Evolutionary conservation across 1,140 invertebrate genomes (phyloP).

Genomic region (Augochlora pura): DNA sequence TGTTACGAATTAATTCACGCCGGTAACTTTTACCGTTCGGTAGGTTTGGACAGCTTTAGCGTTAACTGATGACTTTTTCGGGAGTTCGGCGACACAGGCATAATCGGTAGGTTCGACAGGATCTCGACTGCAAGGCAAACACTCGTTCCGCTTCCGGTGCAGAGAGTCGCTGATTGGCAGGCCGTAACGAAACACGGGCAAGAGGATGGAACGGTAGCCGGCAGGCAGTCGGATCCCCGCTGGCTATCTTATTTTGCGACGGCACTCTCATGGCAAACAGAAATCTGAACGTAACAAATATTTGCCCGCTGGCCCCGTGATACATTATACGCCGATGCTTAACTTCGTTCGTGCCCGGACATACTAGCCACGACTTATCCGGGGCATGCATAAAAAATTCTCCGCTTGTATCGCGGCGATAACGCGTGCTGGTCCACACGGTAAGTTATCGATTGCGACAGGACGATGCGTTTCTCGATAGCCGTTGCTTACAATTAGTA

Average conservation of each 20-base stretch:
- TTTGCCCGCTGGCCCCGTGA: constrained; percentile 32
- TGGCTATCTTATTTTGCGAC: constrained; percentile 44
- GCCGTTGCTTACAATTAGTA: not conserved
- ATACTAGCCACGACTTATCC: constrained; percentile 29
- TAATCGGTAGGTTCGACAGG: not conserved
- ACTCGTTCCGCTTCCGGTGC: not conserved
- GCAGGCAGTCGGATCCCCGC: not conserved
- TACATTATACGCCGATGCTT: constrained; percentile 39
- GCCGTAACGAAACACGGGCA: not conserved
- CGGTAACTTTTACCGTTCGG: too few species aligned
- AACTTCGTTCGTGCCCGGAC: constrained; percentile 25
- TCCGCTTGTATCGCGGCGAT: constrained; percentile 1
- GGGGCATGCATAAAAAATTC: constrained; percentile 1
- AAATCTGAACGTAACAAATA: constrained; percentile 51
- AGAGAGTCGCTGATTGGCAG: not conserved
- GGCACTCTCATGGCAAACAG: constrained; percentile 44
- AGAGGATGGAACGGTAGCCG: constrained; percentile 38
- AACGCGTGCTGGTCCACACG: not conserved
- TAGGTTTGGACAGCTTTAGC: too few species aligned
- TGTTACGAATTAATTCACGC: too few species aligned
- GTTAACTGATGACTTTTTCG: too few species aligned
- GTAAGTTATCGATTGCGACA: not conserved
- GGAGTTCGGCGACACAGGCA: too few species aligned
- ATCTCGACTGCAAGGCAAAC: not conserved
- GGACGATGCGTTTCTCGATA: not conserved